These are phyloP conservation scores for Tadarida brasiliensis DNA, from an alignment of 2,797 vertebrate genomes.

Conservation along the genomic window DNA sequence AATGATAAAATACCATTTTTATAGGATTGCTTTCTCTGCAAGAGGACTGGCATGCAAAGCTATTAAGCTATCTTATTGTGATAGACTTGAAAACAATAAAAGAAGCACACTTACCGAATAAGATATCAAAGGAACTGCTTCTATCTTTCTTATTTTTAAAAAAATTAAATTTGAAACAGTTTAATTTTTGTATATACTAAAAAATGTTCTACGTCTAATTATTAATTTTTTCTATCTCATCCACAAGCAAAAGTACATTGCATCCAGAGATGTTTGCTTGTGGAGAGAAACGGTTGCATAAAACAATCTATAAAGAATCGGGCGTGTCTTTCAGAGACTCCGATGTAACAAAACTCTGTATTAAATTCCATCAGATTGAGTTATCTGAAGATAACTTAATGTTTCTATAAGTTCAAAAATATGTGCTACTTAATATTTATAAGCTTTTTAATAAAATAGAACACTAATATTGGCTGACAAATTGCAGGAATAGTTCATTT, in stretches of 20 bases:
- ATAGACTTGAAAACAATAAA: conserved; percentile 40
- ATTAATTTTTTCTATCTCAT: background rate
- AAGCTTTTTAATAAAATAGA: conserved; percentile 52
- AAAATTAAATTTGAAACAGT: conserved; percentile 7
- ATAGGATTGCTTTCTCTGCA: conserved; percentile 38
- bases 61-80: conserved; percentile 43
- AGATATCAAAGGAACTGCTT: background rate
- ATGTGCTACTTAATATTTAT: conserved; percentile 45
- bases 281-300: background rate
- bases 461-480: background rate
- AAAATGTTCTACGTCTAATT: background rate
- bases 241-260: background rate
- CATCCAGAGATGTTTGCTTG: background rate
- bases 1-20: conserved; percentile 40
- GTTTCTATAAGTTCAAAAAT: conserved; percentile 48
- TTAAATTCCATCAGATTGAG: conserved; percentile 38
- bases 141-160: background rate
- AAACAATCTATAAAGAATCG: background rate
- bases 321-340: background rate
- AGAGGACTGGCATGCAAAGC: background rate
- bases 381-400: conserved; percentile 21
- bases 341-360: background rate
- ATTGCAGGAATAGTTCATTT: conserved; percentile 40
- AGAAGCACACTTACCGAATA: conserved; percentile 12
- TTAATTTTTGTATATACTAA: conserved; percentile 7